Base-by-base conservation (phyloP, 2,113 vertebrate genomes). In the Vanacampus margaritifer region DNA sequence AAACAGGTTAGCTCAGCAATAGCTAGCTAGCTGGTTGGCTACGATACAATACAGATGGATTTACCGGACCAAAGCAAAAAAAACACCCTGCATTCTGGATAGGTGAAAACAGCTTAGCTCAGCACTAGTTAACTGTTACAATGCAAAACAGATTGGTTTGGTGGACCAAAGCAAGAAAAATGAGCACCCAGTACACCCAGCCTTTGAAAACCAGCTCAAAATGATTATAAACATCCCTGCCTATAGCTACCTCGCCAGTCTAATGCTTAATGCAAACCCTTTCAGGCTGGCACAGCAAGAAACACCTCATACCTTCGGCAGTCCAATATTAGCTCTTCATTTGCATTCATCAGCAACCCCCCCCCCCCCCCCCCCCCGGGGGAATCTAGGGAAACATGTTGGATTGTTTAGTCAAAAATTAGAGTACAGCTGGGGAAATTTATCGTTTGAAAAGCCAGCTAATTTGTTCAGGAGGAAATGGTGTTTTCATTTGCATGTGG, bases 371-470 rank as follows among this genome's bases (percentile, higher is more conserved):
- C 53, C 41, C 80, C 90, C 75, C 64, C 6, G 13, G 72, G 82
- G 75, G 75, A 80, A 75, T 83, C 62, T 75, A 62, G 36, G 77
- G 65, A 82, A 90, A 88, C 72, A 80, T 84, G 87, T 87, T 37
- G 75, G 84, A 88, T 84, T 90, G 88, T 90, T 91, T 86, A 89
- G 86, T 87, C 84, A 85, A 86, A 62, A 90, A 88, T 88, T 88
- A 88, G 84, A 89, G 89, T 89, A 74, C 90, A 90, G 86, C 87
- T 79, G 88, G 88, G 89, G 87, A 84, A 85, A 87, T 91, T 91
- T 91, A 91, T 91, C 89, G 89, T 89, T 82, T 91, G 78, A 90
- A 90, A 89, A 87, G 89, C 83, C 79, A 83, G 88, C 87, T 91
- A 88, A 92, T 92, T 90, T 90, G 87, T 90, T 90, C 82, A 86